A percentile compares a stretch with the other conserved stretches of the same genome.
These are phyloP conservation scores for Xenopus petersii DNA, from an alignment of 2,797 vertebrate species.

Conservation along the genomic window DNA sequence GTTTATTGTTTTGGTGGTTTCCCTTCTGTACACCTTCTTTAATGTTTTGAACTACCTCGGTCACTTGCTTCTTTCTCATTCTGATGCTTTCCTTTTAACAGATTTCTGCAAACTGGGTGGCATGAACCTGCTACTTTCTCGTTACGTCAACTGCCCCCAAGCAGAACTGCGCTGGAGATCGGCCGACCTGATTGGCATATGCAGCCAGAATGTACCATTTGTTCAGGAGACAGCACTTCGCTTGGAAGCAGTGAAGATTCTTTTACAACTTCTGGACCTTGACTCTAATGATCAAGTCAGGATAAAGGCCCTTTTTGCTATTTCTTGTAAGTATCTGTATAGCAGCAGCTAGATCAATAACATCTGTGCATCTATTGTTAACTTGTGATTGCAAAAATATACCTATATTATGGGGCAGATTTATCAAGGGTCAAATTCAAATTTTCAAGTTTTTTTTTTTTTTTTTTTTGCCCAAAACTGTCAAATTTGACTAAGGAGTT, in stretches of 20 bases:
- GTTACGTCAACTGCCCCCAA: constrained; percentile 70
- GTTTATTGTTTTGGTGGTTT: background rate
- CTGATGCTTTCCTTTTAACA: constrained; percentile 47
- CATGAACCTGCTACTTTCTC: constrained; percentile 76
- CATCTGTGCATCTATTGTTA: too few species aligned
- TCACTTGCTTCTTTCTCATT: too few species aligned
- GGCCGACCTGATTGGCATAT: constrained; percentile 79
- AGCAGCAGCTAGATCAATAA: background rate
- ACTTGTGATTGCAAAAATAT: too few species aligned
- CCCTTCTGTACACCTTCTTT: too few species aligned
- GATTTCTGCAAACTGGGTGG: constrained; percentile 86
- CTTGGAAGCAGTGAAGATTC: constrained; percentile 71
- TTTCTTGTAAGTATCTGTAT: constrained; percentile 80
- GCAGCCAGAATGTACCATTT: constrained; percentile 84
- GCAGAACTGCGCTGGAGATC: constrained; percentile 80
- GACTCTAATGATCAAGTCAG: constrained; percentile 73
- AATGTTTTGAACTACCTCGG: too few species aligned
- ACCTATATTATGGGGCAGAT: too few species aligned
- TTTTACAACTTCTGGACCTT: constrained; percentile 76
- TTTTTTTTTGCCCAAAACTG: too few species aligned
- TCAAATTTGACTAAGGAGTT: too few species aligned
- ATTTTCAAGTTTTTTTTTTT: too few species aligned
- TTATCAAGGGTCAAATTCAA: too few species aligned
- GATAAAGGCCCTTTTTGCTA: constrained; percentile 84
- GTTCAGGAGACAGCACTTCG: constrained; percentile 78